phyloP scores from a whole-genome alignment of 2,113 vertebrate genomes.

The Edolisoma coerulescens region DNA sequence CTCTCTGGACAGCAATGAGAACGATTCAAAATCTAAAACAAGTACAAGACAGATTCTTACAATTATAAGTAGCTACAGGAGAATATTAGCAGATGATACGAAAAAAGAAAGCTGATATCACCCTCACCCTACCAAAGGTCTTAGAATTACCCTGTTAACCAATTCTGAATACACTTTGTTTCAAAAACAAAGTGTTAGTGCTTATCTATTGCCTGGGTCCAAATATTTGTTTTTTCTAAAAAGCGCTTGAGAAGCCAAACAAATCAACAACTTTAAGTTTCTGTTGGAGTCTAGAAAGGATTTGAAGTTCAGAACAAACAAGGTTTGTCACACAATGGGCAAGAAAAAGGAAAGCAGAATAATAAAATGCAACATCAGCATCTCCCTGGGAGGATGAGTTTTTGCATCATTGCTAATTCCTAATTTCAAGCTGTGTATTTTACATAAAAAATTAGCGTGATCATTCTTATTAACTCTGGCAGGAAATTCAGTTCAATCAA shows the following conservation, averaged over 20 bases:
- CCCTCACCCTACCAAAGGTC: not conserved
- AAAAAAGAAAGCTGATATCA: not conserved
- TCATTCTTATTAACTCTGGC: not conserved
- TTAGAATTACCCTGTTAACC: not conserved
- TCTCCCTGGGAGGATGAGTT: not conserved
- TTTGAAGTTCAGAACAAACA: not conserved
- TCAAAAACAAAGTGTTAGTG: not conserved
- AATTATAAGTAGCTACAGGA: not conserved
- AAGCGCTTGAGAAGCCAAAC: not conserved
- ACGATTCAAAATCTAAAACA: not conserved
- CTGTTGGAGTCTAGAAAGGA: not conserved
- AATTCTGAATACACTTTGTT: not conserved
- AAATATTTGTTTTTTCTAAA: conserved; percentile 32
- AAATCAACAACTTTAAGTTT: not conserved
- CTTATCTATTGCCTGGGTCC: not conserved
- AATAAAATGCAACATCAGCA: not conserved
- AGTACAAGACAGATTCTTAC: not conserved
- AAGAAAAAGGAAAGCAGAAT: not conserved
- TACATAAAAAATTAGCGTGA: not conserved
- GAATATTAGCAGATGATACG: not conserved
- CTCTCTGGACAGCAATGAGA: not conserved
- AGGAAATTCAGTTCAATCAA: not conserved
- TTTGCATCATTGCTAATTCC: not conserved
- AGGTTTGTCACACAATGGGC: not conserved
- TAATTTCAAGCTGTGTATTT: not conserved